Percentiles rank a stretch among this genome's conserved stretches.
These are phyloP conservation scores for Drosophila kanekoi DNA, from an alignment of 2,888 invertebrate species.

Conservation along the genomic window DNA sequence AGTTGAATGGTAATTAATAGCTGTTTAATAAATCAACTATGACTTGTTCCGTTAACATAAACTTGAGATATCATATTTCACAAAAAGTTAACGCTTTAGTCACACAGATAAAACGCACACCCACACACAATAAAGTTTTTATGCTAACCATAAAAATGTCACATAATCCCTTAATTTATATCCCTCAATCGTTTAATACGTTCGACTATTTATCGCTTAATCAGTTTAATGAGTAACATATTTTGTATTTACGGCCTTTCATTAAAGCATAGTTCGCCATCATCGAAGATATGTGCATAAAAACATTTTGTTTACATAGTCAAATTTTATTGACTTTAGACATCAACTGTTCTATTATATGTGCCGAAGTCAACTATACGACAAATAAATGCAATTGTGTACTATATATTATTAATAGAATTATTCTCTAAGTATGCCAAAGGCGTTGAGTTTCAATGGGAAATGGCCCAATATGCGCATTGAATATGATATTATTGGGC, in stretches of 20 bases:
- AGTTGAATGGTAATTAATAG: not conserved
- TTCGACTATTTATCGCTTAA: conserved; percentile 66
- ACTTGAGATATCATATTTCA: conserved; percentile 6
- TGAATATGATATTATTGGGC: conserved; percentile 18
- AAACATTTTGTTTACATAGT: conserved; percentile 35
- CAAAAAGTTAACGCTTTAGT: not conserved
- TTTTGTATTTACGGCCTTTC: conserved; percentile 54
- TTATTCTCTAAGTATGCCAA: conserved; percentile 22
- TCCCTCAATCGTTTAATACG: conserved; percentile 42
- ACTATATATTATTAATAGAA: conserved; percentile 4
- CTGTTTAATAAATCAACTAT: conserved; percentile 6
- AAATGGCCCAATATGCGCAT: conserved; percentile 6
- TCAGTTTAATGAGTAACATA: conserved; percentile 55
- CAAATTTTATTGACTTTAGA: conserved; percentile 16
- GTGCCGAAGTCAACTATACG: too few relatives aligned
- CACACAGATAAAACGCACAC: not conserved
- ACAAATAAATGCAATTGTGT: not conserved
- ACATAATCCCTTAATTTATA: conserved; percentile 56
- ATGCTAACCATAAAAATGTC: conserved; percentile 63
- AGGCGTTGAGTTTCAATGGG: conserved; percentile 15
- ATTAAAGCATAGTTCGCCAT: conserved; percentile 37
- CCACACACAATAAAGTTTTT: conserved; percentile 55
- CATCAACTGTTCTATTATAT: not conserved
- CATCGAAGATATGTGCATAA: conserved; percentile 15
- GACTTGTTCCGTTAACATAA: not conserved